Evolutionary conservation across 2,888 invertebrate species (phyloP), one percentile per base, ranked within the genome.

Genomic region (Aphrophora alni): DNA sequence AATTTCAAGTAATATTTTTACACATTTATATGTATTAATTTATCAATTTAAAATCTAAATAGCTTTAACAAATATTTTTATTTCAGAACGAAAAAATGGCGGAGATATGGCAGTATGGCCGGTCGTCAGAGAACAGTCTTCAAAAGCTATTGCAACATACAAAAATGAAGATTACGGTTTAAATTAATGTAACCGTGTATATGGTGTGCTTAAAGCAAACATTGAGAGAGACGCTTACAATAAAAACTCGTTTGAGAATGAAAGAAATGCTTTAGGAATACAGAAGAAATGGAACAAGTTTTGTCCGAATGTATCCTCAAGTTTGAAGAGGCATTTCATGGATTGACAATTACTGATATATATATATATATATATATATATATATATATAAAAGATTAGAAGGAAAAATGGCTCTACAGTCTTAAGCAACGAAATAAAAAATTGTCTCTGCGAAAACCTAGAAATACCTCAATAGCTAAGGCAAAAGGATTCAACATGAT

Each of bases 401-500:
- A 44, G 78, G 1, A 78, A 28, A 75, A 77, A 70, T 82, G 75
- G 79, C 68, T 75, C 28, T 80, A 82, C 25, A n/a, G n/a, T 4
- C 76, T 80, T 71, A 83, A 84, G 82, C 80, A 76, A 51, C 59
- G 83, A 79, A 80, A 84, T 76, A 79, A 82, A 21, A 44, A 82
- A 27, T 75, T 85, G n/a, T 76, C 73, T 77, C 28, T 82, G 14
- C 24, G 84, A 81, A 82, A 82, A 80, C 83, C 83, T 77, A 84
- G 85, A 82, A 83, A 82, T 78, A 84, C 75, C 12, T 83, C 82
- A 8, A 25, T 83, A 70, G 81, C 82, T 59, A 81, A 81, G 81
- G 82, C 82, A 14, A 78, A 68, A 72, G 83, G 83, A n/a, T 85
- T 84, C 70, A 82, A 83, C 68, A 83, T 80, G 77, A 80, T 82